Evolutionary conservation across 2,113 vertebrate species (phyloP), one percentile per base, ranked within the genome.

Genomic region (Erythrocercus mccallii): DNA sequence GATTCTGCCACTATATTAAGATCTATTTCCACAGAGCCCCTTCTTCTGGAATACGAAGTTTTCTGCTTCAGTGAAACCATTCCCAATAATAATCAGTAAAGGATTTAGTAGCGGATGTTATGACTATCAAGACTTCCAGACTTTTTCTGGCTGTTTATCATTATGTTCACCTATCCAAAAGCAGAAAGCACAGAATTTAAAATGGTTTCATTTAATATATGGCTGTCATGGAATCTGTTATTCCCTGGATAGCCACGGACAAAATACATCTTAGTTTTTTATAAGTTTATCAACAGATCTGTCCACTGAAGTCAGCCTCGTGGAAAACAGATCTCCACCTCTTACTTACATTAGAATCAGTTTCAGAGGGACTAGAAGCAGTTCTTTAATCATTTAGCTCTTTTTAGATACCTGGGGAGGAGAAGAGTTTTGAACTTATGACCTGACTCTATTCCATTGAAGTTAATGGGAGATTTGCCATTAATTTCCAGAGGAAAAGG

Each of bases 401-500:
- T 48, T 84, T 86, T 86, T 33, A 83, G 27, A 47, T 91, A 95
- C 80, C 76, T 79, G 76, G 27, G 37, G 21, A 78, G 17, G 3
- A 70, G 40, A 81, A 88, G 48, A 81, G 53, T 77, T 97, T 90
- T 73, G 58, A 60, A 85, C 35, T 65, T 88, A 82, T 0, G 3
- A 88, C 37, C 33, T 90, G 68, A 71, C 23, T 93, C 44, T 74
- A 45, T 86, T 93, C 72, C 82, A 76, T 8, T 88, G 37, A 93
- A 93, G 25, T 84, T 81, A 88, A 65, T 71, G 38, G 76, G 69
- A 86, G 16, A 65, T 81, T 88, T 94, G 82, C 61, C 77, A 86
- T 84, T 88, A 68, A 93, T 87, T 88, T 93, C 53, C 69, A 95
- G 62, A 69, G 87, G 91, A 96, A 96, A 60, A 92, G 64, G 35